These are phyloP conservation scores for Eulithis testata DNA, from an alignment of 2,888 invertebrate genomes.

Conservation along the genomic window DNA sequence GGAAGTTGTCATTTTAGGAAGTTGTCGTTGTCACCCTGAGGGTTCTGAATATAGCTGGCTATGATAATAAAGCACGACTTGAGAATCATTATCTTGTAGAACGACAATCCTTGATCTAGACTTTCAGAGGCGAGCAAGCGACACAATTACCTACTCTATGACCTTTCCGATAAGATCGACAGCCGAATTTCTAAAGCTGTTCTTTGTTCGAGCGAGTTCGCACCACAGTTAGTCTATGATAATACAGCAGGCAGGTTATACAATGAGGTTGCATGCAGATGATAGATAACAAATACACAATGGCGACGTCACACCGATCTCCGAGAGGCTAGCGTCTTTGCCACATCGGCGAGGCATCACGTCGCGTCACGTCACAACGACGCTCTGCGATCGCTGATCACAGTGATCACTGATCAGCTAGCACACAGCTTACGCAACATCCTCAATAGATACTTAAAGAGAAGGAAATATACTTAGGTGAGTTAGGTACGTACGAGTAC, in stretches of 20 bases:
- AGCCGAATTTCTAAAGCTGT: constrained; percentile 25
- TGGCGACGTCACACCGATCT: constrained; percentile 17
- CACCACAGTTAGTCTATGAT: not conserved
- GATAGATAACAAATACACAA: constrained; percentile 30
- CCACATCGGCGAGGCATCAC: not conserved
- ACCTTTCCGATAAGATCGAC: constrained; percentile 27
- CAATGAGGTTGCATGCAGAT: constrained; percentile 30
- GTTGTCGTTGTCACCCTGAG: too few species aligned
- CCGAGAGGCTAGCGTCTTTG: constrained; percentile 3
- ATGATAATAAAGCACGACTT: too few species aligned
- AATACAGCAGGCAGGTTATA: constrained; percentile 16
- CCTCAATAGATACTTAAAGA: not conserved
- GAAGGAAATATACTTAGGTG: too few species aligned
- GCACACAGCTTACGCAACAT: not conserved
- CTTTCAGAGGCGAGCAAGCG: constrained; percentile 8
- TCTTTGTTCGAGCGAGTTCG: constrained; percentile 19
- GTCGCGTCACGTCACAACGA: not conserved
- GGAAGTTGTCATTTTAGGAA: too few species aligned
- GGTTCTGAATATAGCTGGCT: too few species aligned
- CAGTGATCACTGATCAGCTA: too few species aligned
- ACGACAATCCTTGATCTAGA: constrained; percentile 19
- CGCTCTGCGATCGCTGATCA: not conserved
- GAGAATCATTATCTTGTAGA: not conserved
- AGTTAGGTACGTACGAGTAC: too few species aligned
- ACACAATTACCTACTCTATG: not conserved